Percentiles rank a stretch among this genome's conserved stretches.
Conservation (phyloP, 2,888 invertebrate genomes). For the Catotricha subobsoleta region DNA sequence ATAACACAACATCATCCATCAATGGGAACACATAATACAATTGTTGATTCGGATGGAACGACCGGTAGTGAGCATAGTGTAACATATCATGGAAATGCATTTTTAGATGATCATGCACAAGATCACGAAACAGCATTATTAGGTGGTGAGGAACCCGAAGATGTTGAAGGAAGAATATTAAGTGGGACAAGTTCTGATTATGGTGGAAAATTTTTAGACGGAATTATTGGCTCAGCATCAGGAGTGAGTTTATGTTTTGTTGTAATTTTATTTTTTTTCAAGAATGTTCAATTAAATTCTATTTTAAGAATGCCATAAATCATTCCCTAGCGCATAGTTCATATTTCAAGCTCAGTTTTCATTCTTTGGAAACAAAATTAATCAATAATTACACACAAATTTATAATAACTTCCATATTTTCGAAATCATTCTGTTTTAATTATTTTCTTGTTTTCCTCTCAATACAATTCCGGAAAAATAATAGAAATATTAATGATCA, state of each 20-base stretch:
- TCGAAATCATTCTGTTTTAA: not conserved
- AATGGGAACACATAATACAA: not conserved
- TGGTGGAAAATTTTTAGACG: constrained; percentile 1
- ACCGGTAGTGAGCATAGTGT: not conserved
- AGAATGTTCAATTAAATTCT: too few species aligned
- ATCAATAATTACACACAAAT: too few species aligned
- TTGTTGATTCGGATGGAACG: not conserved
- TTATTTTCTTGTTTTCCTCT: not conserved
- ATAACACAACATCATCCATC: constrained; percentile 25
- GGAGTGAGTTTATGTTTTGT: not conserved
- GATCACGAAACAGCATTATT: not conserved
- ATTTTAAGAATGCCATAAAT: too few species aligned
- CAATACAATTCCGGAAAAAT: not conserved
- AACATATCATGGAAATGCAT: constrained; percentile 6
- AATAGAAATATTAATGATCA: not conserved
- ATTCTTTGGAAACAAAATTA: too few species aligned
- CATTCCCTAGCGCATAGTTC: too few species aligned
- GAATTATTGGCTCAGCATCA: not conserved
- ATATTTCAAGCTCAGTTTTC: too few species aligned
- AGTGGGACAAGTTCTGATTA: not conserved
- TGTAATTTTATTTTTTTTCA: not conserved
- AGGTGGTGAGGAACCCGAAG: not conserved
- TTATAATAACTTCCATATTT: too few species aligned
- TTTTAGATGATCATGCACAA: constrained; percentile 3
- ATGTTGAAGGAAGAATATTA: not conserved